Evolutionary conservation across 2,797 vertebrate species (phyloP), one percentile per base, ranked within the genome.

Genomic region (Pangasius macronema): DNA sequence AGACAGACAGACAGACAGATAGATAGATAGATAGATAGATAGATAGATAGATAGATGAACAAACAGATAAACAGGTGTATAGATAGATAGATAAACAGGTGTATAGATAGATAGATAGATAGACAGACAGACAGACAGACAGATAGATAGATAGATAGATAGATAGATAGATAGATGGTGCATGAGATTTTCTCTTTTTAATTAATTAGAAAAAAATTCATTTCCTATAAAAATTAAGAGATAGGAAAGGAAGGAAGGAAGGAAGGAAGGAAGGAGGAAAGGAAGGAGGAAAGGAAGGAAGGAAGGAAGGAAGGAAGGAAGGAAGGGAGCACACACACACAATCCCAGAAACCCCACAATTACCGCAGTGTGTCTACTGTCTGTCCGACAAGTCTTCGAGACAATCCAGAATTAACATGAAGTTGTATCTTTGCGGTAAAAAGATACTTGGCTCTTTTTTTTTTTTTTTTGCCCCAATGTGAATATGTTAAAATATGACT

Each of bases 231-330:
- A 11, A 63, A 27, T n/a, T 57, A 57, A n/a, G 61, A 63, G 24
- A 14, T 39, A 39, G 39, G 70, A 85, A 55, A 85, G 70, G 76
- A n/a, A 77, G 67, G 77, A 42, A 63, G 39, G n/a, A 36, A 61
- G 24, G 4, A 63, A 63, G 24, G 59, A 36, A 70, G 70, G 76
- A 55, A 85, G 70, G 76, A n/a, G 63, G 67, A 85, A 42, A 63
- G 39, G n/a, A 36, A 61, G 24, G 51, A 51, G n/a, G 46, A 39
- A 27, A n/a, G n/a, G n/a, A n/a, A n/a, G n/a, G n/a, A n/a, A n/a
- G n/a, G n/a, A n/a, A n/a, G n/a, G n/a, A n/a, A n/a, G n/a, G n/a
- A n/a, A n/a, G n/a, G n/a, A n/a, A n/a, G n/a, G n/a, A n/a, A n/a
- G n/a, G n/a, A n/a, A n/a, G n/a, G n/a, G n/a, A n/a, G n/a, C n/a